Conservation (phyloP, 2,888 invertebrate genomes). For the Rhagium mordax region DNA sequence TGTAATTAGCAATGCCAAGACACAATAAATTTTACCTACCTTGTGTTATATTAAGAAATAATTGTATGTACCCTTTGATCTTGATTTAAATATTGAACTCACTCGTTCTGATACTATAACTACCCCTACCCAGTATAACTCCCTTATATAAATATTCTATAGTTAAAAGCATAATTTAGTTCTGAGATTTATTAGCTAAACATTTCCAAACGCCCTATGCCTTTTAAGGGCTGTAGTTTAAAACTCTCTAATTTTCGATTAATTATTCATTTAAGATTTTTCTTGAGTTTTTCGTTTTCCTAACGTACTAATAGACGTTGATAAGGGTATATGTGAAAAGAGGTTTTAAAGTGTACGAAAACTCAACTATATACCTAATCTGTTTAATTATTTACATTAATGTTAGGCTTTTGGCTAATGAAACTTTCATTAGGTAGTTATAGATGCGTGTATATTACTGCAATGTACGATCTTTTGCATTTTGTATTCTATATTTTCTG, state of each 20-base stretch:
- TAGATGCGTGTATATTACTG: no score
- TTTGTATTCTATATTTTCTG: no score
- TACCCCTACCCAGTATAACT: not conserved
- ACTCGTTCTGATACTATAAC: not conserved
- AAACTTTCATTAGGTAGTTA: slow-evolving; percentile 1
- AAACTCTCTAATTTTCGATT: slow-evolving; percentile 41
- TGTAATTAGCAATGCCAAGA: no score
- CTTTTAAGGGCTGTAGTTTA: slow-evolving; percentile 37
- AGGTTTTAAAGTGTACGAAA: slow-evolving; percentile 40
- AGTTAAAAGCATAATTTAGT: slow-evolving; percentile 5
- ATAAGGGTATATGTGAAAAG: slow-evolving; percentile 53
- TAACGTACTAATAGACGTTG: slow-evolving; percentile 56
- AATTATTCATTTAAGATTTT: slow-evolving; percentile 54
- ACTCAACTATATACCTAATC: slow-evolving; percentile 40
- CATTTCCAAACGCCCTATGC: slow-evolving; percentile 18
- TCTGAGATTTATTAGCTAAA: slow-evolving; percentile 14
- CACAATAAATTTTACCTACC: no score
- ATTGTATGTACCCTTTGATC: not conserved
- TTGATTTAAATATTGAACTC: not conserved
- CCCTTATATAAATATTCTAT: not conserved
- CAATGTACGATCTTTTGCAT: no score
- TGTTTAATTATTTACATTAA: slow-evolving; percentile 45
- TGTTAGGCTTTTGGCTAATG: slow-evolving; percentile 35
- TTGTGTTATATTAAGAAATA: no score
- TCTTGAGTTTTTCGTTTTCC: slow-evolving; percentile 54